Conservation (phyloP, 2,888 invertebrate genomes). For the Drosophila meridionalis region DNA sequence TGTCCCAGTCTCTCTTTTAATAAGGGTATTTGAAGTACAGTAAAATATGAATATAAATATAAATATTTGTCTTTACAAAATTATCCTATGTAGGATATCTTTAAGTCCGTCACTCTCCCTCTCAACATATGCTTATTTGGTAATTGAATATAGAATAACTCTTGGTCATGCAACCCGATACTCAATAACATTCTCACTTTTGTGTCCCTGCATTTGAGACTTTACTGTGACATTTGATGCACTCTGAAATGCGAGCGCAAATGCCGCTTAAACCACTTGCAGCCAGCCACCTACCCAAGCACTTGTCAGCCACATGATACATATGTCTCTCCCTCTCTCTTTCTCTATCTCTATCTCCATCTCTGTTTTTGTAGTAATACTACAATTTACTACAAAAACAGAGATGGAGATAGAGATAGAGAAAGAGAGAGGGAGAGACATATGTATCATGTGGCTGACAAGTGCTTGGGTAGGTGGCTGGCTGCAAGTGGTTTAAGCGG, state of each 20-base stretch:
- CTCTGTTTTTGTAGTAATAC: constrained; percentile 42
- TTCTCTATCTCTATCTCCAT: neutral
- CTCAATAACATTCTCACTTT: neutral
- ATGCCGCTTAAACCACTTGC: constrained; percentile 35
- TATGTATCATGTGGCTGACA: constrained; percentile 35
- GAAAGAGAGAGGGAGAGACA: neutral
- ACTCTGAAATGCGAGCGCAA: constrained; percentile 19
- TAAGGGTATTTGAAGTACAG: neutral
- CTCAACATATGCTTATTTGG: neutral
- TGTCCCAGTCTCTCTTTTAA: no score
- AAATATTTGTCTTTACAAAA: no score
- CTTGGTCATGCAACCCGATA: constrained; percentile 1
- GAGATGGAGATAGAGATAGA: neutral
- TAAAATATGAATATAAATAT: neutral
- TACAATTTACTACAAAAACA: constrained; percentile 47
- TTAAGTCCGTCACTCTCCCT: neutral
- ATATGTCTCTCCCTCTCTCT: neutral
- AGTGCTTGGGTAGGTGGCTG: constrained; percentile 30
- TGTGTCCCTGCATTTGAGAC: constrained; percentile 6
- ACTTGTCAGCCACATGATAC: constrained; percentile 43
- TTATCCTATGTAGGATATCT: neutral
- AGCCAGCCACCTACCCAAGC: constrained; percentile 17
- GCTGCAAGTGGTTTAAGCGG: constrained; percentile 35
- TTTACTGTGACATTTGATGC: constrained; percentile 6
- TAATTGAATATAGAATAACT: constrained; percentile 4